These are phyloP conservation scores for Agonopterix arenella DNA, from an alignment of 2,888 invertebrate species.

Conservation along the genomic window DNA sequence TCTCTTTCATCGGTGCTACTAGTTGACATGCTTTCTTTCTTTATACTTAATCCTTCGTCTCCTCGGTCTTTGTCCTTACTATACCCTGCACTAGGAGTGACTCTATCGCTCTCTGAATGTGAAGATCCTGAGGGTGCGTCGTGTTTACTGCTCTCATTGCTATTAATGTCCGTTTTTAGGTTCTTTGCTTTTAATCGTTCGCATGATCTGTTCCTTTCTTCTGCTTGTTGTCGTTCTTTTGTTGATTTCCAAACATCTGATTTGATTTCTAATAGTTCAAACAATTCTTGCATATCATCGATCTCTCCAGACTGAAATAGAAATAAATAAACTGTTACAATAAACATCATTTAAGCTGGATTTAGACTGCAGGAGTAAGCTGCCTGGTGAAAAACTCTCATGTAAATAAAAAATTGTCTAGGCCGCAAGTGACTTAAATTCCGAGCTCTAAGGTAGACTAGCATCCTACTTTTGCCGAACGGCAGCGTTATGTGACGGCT, in stretches of 20 bases:
- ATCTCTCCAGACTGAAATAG: slow-evolving; percentile 84
- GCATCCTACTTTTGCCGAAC: too few relatives aligned
- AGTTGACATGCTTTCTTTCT: slow-evolving; percentile 72
- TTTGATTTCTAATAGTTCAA: slow-evolving; percentile 90
- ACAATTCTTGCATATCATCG: slow-evolving; percentile 88
- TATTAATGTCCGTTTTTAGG: slow-evolving; percentile 69
- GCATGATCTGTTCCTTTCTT: slow-evolving; percentile 68
- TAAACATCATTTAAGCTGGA: neutral
- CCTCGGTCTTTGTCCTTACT: slow-evolving; percentile 65
- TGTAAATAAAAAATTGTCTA: too few relatives aligned
- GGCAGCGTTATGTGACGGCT: too few relatives aligned
- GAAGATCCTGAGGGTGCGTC: slow-evolving; percentile 70
- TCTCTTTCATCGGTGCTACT: slow-evolving; percentile 73
- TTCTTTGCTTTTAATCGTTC: slow-evolving; percentile 66
- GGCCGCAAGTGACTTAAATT: too few relatives aligned
- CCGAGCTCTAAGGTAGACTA: too few relatives aligned
- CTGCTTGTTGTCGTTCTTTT: slow-evolving; percentile 70
- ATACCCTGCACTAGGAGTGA: slow-evolving; percentile 64
- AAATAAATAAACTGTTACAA: slow-evolving; percentile 7
- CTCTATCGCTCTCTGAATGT: slow-evolving; percentile 69
- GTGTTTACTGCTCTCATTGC: slow-evolving; percentile 72
- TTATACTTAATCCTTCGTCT: slow-evolving; percentile 66
- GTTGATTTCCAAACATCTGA: slow-evolving; percentile 85
- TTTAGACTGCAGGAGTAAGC: too few relatives aligned
- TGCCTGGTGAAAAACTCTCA: too few relatives aligned